phyloP scores from a whole-genome alignment of 2,888 invertebrate genomes.

The Chydorus sphaericus region DNA sequence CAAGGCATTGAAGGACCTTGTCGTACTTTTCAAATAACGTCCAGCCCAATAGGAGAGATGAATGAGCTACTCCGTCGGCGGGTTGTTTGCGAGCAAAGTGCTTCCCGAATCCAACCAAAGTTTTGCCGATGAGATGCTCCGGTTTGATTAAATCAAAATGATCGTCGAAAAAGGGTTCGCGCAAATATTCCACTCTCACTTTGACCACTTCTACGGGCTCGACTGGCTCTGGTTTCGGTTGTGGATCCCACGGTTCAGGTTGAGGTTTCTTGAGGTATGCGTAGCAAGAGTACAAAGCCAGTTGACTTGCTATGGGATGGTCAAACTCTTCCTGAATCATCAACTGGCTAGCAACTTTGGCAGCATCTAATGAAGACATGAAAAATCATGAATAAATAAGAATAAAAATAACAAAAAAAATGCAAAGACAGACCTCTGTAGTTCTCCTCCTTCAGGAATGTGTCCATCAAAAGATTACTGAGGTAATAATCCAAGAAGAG shows the following conservation, averaged over 20 bases:
- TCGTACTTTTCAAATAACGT: conserved; percentile 50
- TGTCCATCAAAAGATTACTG: conserved; percentile 65
- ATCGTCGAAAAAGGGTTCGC: conserved; percentile 72
- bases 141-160: conserved; percentile 72
- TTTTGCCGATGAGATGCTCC: conserved; percentile 62
- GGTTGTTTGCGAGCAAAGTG: conserved; percentile 21
- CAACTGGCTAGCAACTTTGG: conserved; percentile 55
- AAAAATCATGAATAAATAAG: background rate
- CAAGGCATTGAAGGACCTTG: conserved; percentile 29
- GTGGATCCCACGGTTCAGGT: conserved; percentile 20
- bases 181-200: conserved; percentile 59
- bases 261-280: conserved; percentile 38
- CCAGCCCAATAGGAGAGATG: conserved; percentile 48
- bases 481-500: conserved; percentile 71
- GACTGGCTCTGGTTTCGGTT: conserved; percentile 18
- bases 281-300: conserved; percentile 60
- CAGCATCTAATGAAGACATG: conserved; percentile 38
- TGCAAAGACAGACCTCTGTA: conserved; percentile 31
- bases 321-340: conserved; percentile 80
- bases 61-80: conserved; percentile 37
- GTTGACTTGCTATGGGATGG: conserved; percentile 48
- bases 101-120: conserved; percentile 48
- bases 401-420: conserved; percentile 4
- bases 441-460: conserved; percentile 51
- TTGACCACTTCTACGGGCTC: conserved; percentile 35